phyloP scores from a whole-genome alignment of 2,113 vertebrate species.

The Prionailurus viverrinus region DNA sequence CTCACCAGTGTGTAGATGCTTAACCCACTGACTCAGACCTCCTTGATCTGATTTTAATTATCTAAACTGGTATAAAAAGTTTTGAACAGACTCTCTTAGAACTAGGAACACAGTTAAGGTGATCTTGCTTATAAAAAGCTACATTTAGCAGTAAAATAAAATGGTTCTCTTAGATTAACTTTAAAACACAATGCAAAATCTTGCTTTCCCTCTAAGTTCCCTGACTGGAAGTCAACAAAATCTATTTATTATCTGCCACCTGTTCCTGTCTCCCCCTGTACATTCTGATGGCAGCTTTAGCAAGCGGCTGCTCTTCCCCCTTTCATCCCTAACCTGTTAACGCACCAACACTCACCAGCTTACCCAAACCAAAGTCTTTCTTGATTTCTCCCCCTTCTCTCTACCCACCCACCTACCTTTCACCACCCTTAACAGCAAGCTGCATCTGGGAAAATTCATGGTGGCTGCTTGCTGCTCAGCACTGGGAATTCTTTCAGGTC shows the following conservation, averaged over 20 bases:
- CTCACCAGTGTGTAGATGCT: neutral
- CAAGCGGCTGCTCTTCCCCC: neutral
- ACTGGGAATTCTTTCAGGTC: neutral
- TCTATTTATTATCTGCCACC: neutral
- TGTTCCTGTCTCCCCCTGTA: too few species aligned
- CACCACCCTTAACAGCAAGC: neutral
- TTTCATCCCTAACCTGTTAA: neutral
- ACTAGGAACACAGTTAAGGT: neutral
- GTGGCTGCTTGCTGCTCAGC: neutral
- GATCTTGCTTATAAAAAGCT: constrained; percentile 1
- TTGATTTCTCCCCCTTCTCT: neutral
- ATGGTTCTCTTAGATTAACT: neutral
- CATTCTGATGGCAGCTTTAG: rapidly evolving
- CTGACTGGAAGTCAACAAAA: neutral
- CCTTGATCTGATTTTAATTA: neutral
- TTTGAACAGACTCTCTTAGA: neutral
- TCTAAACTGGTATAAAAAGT: neutral
- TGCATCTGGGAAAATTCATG: neutral
- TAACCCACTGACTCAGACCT: neutral
- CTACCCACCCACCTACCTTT: neutral
- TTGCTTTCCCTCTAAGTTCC: constrained; percentile 2
- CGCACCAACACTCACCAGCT: neutral
- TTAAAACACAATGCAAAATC: neutral
- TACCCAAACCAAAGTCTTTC: neutral
- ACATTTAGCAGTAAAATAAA: neutral